phyloP scores from a whole-genome alignment of 2,888 invertebrate genomes.

The Panzeria rudis region DNA sequence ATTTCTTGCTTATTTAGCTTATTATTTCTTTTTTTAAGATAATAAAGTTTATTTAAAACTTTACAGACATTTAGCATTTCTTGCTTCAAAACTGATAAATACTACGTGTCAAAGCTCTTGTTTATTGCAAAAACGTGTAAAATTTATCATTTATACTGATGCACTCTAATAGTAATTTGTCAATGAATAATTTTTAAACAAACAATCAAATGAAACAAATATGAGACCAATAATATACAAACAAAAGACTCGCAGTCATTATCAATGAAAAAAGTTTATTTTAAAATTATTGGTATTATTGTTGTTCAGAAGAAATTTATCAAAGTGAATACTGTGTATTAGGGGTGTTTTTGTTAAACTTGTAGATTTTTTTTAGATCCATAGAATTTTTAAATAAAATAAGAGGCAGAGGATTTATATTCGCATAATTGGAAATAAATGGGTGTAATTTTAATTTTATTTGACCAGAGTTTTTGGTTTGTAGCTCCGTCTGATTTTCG shows the following conservation, averaged over 20 bases:
- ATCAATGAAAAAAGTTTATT: slow-evolving; percentile 22
- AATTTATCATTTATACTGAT: slow-evolving; percentile 47
- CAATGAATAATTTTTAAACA: slow-evolving; percentile 56
- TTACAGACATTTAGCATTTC: slow-evolving; percentile 18
- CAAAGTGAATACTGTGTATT: neutral
- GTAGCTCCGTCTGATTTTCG: too few relatives aligned
- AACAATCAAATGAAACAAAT: slow-evolving; percentile 58
- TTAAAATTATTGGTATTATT: slow-evolving; percentile 1
- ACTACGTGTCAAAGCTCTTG: slow-evolving; percentile 60
- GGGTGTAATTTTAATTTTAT: neutral
- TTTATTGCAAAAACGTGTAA: slow-evolving; percentile 55
- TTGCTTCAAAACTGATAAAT: slow-evolving; percentile 48
- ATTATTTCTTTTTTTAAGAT: neutral
- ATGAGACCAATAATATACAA: slow-evolving; percentile 21
- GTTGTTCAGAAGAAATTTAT: slow-evolving; percentile 19
- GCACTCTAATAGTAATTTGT: slow-evolving; percentile 55
- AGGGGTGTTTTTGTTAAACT: neutral
- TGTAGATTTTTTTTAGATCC: neutral
- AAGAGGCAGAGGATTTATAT: too few relatives aligned
- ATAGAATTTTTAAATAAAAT: neutral
- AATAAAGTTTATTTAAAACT: slow-evolving; percentile 30
- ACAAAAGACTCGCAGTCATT: neutral
- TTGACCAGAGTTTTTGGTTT: too few relatives aligned
- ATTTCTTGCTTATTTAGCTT: neutral
- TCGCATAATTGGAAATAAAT: neutral